Evolutionary conservation across 1,140 invertebrate genomes (phyloP), one percentile per base, ranked within the genome.

Genomic region (Sitophilus oryzae): DNA sequence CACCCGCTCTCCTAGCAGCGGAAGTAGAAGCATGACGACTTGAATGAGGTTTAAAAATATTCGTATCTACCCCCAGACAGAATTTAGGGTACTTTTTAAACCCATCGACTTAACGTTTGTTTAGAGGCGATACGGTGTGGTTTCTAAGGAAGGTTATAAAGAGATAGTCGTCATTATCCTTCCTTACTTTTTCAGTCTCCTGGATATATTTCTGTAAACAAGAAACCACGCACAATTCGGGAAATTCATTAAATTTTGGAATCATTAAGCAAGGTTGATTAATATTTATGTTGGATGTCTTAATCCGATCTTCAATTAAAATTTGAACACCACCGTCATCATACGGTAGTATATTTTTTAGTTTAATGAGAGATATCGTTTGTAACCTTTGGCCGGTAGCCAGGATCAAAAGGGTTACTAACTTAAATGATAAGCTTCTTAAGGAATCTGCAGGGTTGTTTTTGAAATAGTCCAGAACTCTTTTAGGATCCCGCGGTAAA

Each of bases 281-380:
- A 8, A 5, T 9, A 40, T 14, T 22, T 0, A 20, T 0, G 10
- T 49, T 73, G 90, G 20, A 59, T 4, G 38, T 41, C 25, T 51
- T 51, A 14, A 51, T 41, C 25, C 6, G n/a, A 18, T 40, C 48
- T 15, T 20, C 4, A 2, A 51, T 51, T 0, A 30, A 20, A 8
- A 51, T 51, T 5, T 22, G 21, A 76, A 87, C 14, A 82, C 84
- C 55, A 50, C 56, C 59, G 8, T 18, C 40, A 14, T 38, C 16
- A n/a, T 8, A 9, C 0, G 5, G n/a, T n/a, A n/a, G n/a, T 10
- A 42, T 36, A 30, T 36, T 22, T 36, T 41, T 37, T 36, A 25
- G 41, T 40, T 43, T 37, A 16, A 44, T 56, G 4, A 49, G 18
- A 6, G 50, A 45, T 4, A 21, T 41, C 10, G 52, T 54, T 36